Base-by-base conservation (phyloP, 2,113 vertebrate genomes). In the Acanthisitta chloris region DNA sequence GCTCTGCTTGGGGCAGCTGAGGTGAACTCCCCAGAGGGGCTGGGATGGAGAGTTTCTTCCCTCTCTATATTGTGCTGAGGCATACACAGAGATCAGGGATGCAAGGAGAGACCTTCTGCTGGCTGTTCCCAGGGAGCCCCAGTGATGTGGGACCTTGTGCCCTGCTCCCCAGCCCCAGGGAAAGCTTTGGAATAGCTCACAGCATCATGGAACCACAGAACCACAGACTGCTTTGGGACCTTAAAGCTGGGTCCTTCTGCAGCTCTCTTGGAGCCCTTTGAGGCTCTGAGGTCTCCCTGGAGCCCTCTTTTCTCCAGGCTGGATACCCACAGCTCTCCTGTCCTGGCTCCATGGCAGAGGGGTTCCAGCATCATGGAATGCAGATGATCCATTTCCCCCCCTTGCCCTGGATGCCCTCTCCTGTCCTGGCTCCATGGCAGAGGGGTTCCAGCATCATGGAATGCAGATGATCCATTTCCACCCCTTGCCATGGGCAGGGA, bases 141-240 rank as follows among this genome's bases (percentile, higher is more conserved):
- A 33, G 36, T 43, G 51, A 49, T 33, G 45, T n/a, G 31, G 66
- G 34, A 74, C 90, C 86, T 83, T 7, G 10, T 76, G 71, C 83
- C 72, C 40, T 8, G 14, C 84, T 87, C 87, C 86, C 88, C 70
- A 6, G 83, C 89, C 88, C 83, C 52, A 4, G 86, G 90, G 76
- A 18, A 49, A 94, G 94, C 88, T 97, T 93, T 40, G 57, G 81
- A 91, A 94, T 29, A 71, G 72, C 95, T 94, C 93, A 38, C 16
- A 49, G 72, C 94, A 81, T 49, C 14, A 14, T 21, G 25, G 11
- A 49, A 25, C 13, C 61, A 31, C 13, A 33, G 59, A 64, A 40
- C 20, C 26, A 64, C 40, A 43, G 59, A 13, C 0, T 10, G 46
- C 10, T 9, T 20, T 23, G 48, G 42, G 64, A 45, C 31, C 31